phyloP scores from a whole-genome alignment of 2,888 invertebrate species.

The Dolomedes plantarius region DNA sequence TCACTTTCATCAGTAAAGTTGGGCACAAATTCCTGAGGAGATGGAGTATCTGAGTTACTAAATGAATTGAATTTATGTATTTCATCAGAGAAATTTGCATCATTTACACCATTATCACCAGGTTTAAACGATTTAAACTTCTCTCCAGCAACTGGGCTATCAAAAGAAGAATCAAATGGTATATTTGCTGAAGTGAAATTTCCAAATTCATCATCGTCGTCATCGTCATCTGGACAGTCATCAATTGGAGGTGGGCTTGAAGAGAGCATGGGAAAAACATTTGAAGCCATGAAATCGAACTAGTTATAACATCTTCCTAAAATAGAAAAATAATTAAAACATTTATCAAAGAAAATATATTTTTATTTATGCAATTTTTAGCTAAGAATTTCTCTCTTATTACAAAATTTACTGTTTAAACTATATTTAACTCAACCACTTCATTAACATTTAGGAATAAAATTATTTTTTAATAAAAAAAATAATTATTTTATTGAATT shows the following conservation, averaged over 20 bases:
- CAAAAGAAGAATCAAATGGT: slow-evolving; percentile 61
- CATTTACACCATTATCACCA: slow-evolving; percentile 56
- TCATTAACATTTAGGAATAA: too few relatives aligned
- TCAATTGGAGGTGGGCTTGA: slow-evolving; percentile 72
- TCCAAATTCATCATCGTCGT: slow-evolving; percentile 72
- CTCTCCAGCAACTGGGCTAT: slow-evolving; percentile 49
- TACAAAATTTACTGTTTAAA: too few relatives aligned
- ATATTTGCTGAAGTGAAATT: slow-evolving; percentile 64
- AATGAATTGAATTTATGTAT: slow-evolving; percentile 17
- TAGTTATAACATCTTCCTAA: not conserved
- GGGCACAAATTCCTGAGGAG: not conserved
- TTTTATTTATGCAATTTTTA: not conserved
- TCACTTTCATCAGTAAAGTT: slow-evolving; percentile 21
- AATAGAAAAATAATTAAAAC: slow-evolving; percentile 18
- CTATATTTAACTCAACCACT: too few relatives aligned
- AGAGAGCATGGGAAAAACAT: slow-evolving; percentile 70
- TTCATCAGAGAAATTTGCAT: slow-evolving; percentile 17
- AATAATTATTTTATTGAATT: too few relatives aligned
- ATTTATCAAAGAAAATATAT: not conserved
- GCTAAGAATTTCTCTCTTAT: too few relatives aligned
- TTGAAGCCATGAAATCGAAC: slow-evolving; percentile 54
- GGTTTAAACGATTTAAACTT: slow-evolving; percentile 50
- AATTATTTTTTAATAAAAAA: too few relatives aligned
- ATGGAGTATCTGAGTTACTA: slow-evolving; percentile 2
- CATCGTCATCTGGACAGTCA: slow-evolving; percentile 64